Evolutionary conservation across 2,113 vertebrate species (phyloP), one percentile per base, ranked within the genome.

Genomic region (Rhinolophus ferrumequinum): DNA sequence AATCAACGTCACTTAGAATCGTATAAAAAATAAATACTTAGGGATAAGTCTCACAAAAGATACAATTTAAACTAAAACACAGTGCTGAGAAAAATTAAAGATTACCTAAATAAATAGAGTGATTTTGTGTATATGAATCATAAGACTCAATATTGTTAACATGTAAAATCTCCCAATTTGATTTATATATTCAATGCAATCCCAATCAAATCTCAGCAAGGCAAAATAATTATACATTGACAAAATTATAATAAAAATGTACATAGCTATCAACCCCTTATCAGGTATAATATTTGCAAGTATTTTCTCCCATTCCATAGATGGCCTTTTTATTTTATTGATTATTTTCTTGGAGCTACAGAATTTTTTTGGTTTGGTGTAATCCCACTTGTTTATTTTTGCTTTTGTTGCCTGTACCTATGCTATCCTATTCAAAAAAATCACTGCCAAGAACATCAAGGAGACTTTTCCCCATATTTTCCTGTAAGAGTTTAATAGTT

Each of bases 11-110:
- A 80, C 58, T 91, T 97, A 72, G 35, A 70, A 81, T 18, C 66
- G 44, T 22, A 93, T 88, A 16, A 54, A 96, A 92, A 52, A 76
- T 88, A 88, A 66, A 33, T 89, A 82, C 41, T 66, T 72, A 33
- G 13, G n/a, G 33, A 67, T 67, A 86, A 90, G 88, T 56, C n/a
- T 95, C 67, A 96, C 21, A 60, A 86, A 85, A 92, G 5, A 82
- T 38, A 81, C 15, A 54, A 67, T 82, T 83, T 92, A 97, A 83
- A 85, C 11, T 88, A 70, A 73, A 56, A 85, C 16, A 30, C 33
- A 73, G 15, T 50, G 21, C 64, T 80, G 44, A 90, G 28, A 44
- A 35, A 85, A 69, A 77, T 91, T 76, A n/a, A 96, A 69, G 15
- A 54, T 54, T 15, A 81, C 10, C 44, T 47, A 88, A 76, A 70